phyloP scores from a whole-genome alignment of 2,797 vertebrate genomes.

The Anolis apletophallus region DNA sequence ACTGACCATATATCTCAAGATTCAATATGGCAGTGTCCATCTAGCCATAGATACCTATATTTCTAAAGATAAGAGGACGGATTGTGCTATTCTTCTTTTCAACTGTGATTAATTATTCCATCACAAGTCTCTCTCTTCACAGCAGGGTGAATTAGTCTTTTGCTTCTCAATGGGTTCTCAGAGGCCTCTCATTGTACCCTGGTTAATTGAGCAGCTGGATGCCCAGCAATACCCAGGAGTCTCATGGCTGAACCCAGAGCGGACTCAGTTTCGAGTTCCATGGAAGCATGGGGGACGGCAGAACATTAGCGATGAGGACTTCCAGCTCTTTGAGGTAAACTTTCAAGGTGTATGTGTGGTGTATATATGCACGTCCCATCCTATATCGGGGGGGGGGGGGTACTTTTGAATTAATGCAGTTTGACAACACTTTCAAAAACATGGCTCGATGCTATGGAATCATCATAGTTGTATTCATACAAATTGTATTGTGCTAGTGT shows the following conservation, averaged over 20 bases:
- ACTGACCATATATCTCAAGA: too few species aligned
- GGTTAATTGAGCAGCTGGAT: conserved; percentile 83
- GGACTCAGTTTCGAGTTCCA: conserved; percentile 83
- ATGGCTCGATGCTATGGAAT: too few species aligned
- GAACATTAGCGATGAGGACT: neutral
- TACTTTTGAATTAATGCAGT: too few species aligned
- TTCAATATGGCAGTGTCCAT: too few species aligned
- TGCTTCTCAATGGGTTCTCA: conserved; percentile 1
- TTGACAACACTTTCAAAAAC: too few species aligned
- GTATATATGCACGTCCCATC: neutral
- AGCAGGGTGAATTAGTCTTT: neutral
- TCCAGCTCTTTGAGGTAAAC: conserved; percentile 41
- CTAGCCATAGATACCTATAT: neutral
- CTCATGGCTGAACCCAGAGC: conserved; percentile 79
- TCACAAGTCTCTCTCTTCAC: neutral
- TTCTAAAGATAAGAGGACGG: neutral
- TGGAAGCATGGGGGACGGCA: conserved; percentile 91
- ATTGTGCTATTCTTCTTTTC: neutral
- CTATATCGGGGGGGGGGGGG: too few species aligned
- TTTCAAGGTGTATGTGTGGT: too few species aligned
- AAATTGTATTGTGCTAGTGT: too few species aligned
- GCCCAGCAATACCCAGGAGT: conserved; percentile 82
- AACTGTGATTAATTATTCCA: neutral
- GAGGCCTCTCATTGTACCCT: conserved; percentile 81
- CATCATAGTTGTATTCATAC: too few species aligned